Base-by-base conservation (phyloP, 2,797 vertebrate genomes). In the Oreochromis grahami region DNA sequence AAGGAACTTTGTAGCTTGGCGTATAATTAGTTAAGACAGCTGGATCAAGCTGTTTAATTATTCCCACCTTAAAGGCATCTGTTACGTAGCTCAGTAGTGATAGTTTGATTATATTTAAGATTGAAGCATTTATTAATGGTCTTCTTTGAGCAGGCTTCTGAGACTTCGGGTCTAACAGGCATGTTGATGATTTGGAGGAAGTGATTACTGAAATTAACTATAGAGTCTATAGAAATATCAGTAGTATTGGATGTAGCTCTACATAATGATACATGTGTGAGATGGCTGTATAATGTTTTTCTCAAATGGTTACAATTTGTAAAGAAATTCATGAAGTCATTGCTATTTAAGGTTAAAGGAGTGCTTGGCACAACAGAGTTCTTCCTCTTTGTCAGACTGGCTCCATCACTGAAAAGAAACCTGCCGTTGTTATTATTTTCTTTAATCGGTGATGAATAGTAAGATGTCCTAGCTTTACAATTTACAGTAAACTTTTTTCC, bases 241-340 rank as follows among this genome's bases (percentile, higher is more conserved):
- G 15, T 1, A 60, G 1, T 12, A 4, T 0, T 19, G 56, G 2
- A 60, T 34, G 17, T 2, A 1, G 2, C 56, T 60, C 29, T 60
- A 60, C 34, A 60, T 60, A 34, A 19, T 19, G 56, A 34, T 19
- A 7, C 1, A 0, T 34, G 15, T 60, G 29, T 34, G 8, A 60
- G 29, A 4, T 34, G 3, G 15, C 11, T 60, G 56, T 34, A 34
- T 3, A 11, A 34, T 60, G 6, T 60, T 1, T 58, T 11, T 34
- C 15, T 11, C 29, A 60, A 19, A 60, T 60, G 5, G 56, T 34
- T 60, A 34, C 19, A 0, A 19, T 19, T 60, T 34, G 56, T 60
- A 60, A 60, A 34, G 29, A 34, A 60, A 34, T 34, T 60, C 56
- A 3, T 34, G 29, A 60, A 34, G 6, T 34, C 29, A 11, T 60